Base-by-base conservation (phyloP, 2,888 invertebrate genomes). In the Ectemnius cavifrons region DNA sequence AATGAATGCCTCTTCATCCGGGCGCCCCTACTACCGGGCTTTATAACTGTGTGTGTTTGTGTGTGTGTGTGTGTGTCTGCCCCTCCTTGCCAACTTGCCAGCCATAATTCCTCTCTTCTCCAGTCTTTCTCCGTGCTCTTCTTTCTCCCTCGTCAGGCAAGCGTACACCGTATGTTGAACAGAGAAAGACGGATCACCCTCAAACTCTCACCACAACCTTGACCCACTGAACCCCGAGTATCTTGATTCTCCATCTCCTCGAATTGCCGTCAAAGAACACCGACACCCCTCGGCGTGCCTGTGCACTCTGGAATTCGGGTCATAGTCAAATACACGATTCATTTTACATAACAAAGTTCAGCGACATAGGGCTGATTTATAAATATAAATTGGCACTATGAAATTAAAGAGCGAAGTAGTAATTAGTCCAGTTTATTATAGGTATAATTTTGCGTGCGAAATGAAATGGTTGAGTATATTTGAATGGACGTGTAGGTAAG, bases 161-260 rank as follows among this genome's bases (percentile, higher is more conserved):
- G 59, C 60, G 61, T 46, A 58, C 47, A n/a, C 64, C 59, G 63
- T 67, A 23, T 23, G 56, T 49, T 58, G 46, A 71, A 75, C 62
- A 37, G 64, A 77, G 70, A 71, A 74, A 77, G 78, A 81, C 67
- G 69, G 71, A 82, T 84, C 77, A 73, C 81, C 75, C 76, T 78
- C 63, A 71, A 80, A 77, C 81, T 80, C 79, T 82, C 79, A 68
- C 81, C 77, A 76, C 80, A 87, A 78, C 87, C 87, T 87, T 87
- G 87, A 87, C 87, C 85, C 79, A 87, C 85, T 87, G 81, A 86
- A 79, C 79, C 67, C 74, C 5, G 11, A 6, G 57, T 72, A 77
- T 80, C 76, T 66, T 27, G 59, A 75, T 64, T 45, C 69, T 60
- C 59, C 56, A 77, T 81, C 76, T 78, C 57, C n/a, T 52, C 47